Evolutionary conservation across 2,888 invertebrate genomes (phyloP).

Genomic region (Cylindroiulus punctatus): DNA sequence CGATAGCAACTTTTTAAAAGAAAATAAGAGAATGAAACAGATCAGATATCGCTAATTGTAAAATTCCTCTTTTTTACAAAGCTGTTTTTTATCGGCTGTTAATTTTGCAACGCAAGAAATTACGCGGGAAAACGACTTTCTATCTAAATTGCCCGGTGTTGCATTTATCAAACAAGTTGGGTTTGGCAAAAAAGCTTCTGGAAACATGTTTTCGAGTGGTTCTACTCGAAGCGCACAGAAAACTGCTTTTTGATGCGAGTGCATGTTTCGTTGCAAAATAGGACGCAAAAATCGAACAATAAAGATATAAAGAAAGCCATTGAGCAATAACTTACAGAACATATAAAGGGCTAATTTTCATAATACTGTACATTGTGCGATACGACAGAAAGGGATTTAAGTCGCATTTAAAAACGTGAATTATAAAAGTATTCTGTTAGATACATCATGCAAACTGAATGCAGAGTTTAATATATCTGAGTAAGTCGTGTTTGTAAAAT

Average conservation of each 20-base stretch:
- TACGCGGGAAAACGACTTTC: background rate
- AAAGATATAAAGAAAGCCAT: no score
- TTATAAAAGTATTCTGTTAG: no score
- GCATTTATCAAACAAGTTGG: background rate
- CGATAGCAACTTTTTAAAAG: background rate
- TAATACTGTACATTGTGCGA: no score
- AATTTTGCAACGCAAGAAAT: background rate
- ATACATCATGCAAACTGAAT: no score
- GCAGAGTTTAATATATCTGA: no score
- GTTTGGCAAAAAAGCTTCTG: background rate
- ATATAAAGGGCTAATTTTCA: no score
- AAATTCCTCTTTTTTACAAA: background rate
- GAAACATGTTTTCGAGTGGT: background rate
- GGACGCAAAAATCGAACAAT: no score
- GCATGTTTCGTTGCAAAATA: background rate
- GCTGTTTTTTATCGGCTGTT: background rate
- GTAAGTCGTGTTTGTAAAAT: no score
- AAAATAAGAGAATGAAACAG: slow-evolving; percentile 20
- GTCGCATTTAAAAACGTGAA: no score
- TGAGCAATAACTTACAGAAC: no score
- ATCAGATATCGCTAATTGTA: background rate
- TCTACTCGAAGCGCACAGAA: background rate
- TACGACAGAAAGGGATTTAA: no score
- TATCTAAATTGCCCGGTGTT: background rate
- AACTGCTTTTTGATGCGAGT: background rate